Evolutionary conservation across 92 coral and sea anemone species (phyloP).

Genomic region (Parazoanthus atlanticus): DNA sequence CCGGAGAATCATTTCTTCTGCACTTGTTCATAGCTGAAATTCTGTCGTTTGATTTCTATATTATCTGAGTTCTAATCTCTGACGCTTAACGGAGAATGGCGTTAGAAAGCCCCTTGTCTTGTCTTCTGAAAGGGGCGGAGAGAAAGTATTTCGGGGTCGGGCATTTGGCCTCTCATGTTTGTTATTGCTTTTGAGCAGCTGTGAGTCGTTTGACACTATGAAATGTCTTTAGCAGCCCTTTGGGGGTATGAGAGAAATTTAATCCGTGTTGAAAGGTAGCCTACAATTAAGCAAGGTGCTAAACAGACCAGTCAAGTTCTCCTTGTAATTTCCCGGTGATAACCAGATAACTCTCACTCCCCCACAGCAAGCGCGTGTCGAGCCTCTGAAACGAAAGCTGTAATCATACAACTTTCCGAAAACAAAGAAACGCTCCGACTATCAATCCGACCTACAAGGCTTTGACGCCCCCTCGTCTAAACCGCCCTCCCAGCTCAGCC

Average conservation of each 20-base stretch:
- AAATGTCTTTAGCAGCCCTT: constrained; percentile 44
- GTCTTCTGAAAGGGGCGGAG: constrained; percentile 43
- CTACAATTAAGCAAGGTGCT: constrained; percentile 18
- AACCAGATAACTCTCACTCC: constrained; percentile 30
- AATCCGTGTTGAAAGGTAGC: constrained; percentile 38
- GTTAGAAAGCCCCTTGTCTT: constrained; percentile 18
- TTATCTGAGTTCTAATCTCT: constrained; percentile 33
- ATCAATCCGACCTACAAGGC: constrained; percentile 52
- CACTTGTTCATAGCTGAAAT: constrained; percentile 30
- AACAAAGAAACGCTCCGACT: constrained; percentile 52
- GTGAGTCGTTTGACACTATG: constrained; percentile 37
- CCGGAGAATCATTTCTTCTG: not conserved
- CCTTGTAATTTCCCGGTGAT: constrained; percentile 31
- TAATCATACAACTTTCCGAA: constrained; percentile 40
- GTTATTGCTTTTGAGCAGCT: constrained; percentile 46
- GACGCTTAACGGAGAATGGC: constrained; percentile 28
- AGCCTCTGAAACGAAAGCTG: constrained; percentile 50
- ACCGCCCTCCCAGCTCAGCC: constrained; percentile 66
- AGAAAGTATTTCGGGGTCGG: constrained; percentile 22
- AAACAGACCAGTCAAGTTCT: constrained; percentile 21
- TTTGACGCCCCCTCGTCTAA: constrained; percentile 65
- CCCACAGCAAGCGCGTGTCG: constrained; percentile 28
- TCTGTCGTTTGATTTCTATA: not conserved
- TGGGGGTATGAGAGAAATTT: constrained; percentile 29
- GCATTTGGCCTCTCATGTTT: constrained; percentile 39